phyloP scores from a whole-genome alignment of 2,797 vertebrate genomes.

The Lagodon rhomboides region DNA sequence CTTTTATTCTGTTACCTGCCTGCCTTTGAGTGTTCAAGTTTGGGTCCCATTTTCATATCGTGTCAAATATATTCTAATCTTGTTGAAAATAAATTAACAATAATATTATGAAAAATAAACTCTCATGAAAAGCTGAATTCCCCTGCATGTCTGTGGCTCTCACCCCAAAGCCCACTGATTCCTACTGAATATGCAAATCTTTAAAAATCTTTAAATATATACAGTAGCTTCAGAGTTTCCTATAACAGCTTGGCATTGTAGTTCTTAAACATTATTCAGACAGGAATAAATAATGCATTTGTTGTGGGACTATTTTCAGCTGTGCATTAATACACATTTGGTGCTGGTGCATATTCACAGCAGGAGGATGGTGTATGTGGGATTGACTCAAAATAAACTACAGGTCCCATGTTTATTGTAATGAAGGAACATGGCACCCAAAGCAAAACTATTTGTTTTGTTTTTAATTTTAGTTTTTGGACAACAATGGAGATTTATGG shows the following conservation, averaged over 20 bases:
- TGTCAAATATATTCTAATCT: too few relatives aligned
- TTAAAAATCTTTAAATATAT: neutral
- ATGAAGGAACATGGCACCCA: neutral
- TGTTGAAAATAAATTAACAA: too few relatives aligned
- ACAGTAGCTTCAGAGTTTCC: neutral
- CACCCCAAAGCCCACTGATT: neutral
- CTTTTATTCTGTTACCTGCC: too few relatives aligned
- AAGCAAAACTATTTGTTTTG: neutral
- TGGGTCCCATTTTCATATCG: too few relatives aligned
- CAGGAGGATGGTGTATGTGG: neutral
- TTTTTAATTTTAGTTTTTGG: neutral
- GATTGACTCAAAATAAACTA: neutral
- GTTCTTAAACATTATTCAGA: neutral
- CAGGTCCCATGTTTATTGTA: neutral
- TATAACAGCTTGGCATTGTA: neutral
- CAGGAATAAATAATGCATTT: neutral
- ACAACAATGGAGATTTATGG: neutral
- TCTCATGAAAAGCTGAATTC: neutral
- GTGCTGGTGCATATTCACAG: slow-evolving; percentile 1
- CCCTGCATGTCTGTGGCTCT: neutral
- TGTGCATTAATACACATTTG: neutral
- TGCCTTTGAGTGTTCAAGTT: too few relatives aligned
- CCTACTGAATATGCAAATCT: neutral
- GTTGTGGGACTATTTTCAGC: neutral
- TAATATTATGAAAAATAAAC: too few relatives aligned